phyloP scores from a whole-genome alignment of 2,797 vertebrate genomes.

The Spea hammondii region DNA sequence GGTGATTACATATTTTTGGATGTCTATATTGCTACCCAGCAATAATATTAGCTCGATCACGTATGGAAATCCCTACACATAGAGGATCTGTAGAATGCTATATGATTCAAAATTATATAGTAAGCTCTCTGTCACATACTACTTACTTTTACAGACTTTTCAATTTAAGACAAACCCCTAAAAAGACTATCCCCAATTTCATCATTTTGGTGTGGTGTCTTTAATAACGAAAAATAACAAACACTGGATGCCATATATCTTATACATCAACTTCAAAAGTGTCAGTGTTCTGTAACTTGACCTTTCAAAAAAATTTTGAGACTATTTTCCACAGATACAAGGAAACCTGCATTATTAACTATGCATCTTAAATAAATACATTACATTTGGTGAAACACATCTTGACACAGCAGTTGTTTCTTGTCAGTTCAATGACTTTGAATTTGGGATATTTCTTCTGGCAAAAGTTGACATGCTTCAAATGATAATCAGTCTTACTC shows the following conservation, averaged over 20 bases:
- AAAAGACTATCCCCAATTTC: too few relatives aligned
- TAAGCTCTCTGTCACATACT: too few relatives aligned
- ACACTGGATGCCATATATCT: background rate
- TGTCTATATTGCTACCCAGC: too few relatives aligned
- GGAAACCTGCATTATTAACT: slow-evolving; percentile 53
- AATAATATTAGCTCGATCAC: too few relatives aligned
- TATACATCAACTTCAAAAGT: background rate
- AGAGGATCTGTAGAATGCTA: too few relatives aligned
- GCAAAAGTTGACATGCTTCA: slow-evolving; percentile 60
- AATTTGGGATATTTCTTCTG: slow-evolving; percentile 61
- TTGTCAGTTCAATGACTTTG: slow-evolving; percentile 66
- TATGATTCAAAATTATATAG: too few relatives aligned
- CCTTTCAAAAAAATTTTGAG: slow-evolving; percentile 8
- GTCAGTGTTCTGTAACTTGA: background rate
- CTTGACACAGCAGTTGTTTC: slow-evolving; percentile 68
- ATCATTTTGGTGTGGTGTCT: background rate
- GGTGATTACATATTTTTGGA: too few relatives aligned
- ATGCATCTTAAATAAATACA: slow-evolving; percentile 55
- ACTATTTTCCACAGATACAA: slow-evolving; percentile 53
- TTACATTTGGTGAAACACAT: slow-evolving; percentile 57
- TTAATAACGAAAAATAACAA: background rate
- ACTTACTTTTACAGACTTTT: too few relatives aligned
- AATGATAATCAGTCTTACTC: slow-evolving; percentile 60
- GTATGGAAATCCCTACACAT: too few relatives aligned
- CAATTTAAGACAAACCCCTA: too few relatives aligned